Conservation (phyloP, 2,888 invertebrate species). For the Napeogenes inachia region DNA sequence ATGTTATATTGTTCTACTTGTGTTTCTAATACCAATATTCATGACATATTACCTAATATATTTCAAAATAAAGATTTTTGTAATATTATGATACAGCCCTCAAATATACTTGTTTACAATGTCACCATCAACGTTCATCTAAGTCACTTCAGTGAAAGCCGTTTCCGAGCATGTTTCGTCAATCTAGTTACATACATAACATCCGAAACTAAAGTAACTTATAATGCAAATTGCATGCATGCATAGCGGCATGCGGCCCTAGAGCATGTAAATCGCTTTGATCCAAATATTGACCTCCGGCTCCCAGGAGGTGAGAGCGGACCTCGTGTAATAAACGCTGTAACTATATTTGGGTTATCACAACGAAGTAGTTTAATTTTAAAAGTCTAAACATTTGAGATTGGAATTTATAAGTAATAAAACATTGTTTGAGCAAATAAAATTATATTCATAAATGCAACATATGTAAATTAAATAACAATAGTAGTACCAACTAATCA, state of each 20-base stretch:
- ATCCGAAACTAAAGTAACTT: constrained; percentile 38
- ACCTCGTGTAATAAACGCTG: constrained; percentile 26
- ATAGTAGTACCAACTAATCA: constrained; percentile 7
- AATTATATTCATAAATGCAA: constrained; percentile 1
- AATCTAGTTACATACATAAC: constrained; percentile 5
- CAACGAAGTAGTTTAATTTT: not conserved
- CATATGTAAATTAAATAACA: constrained; percentile 1
- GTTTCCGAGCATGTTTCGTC: not conserved
- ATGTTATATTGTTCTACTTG: constrained; percentile 7
- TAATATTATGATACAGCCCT: too few species aligned
- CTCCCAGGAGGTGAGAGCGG: constrained; percentile 35
- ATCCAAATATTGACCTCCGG: constrained; percentile 44
- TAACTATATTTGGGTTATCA: constrained; percentile 5
- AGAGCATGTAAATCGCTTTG: constrained; percentile 36
- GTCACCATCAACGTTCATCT: too few species aligned
- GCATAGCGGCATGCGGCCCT: constrained; percentile 36
- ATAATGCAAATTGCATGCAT: constrained; percentile 46
- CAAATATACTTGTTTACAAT: too few species aligned
- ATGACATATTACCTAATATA: not conserved
- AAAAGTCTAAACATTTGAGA: too few species aligned
- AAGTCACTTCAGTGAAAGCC: too few species aligned
- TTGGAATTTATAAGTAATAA: not conserved
- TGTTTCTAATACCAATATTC: not conserved
- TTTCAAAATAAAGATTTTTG: not conserved
- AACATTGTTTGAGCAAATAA: not conserved